These are phyloP conservation scores for Diglossa cyanea DNA, from an alignment of 2,797 vertebrate genomes.

Conservation along the genomic window DNA sequence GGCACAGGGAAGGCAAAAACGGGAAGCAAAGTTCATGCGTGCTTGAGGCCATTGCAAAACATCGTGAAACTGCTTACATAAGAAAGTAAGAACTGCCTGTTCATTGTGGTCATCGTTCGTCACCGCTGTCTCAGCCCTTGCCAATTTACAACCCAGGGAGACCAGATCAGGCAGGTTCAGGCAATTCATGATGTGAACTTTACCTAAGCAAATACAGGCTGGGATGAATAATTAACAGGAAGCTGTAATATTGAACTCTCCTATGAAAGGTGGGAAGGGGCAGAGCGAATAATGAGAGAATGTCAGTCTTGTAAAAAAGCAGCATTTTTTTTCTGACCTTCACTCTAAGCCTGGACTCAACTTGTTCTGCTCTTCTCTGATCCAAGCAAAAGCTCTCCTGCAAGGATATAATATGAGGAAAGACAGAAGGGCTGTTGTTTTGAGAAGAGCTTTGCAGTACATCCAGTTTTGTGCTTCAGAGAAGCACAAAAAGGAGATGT, in stretches of 20 bases:
- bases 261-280: not conserved
- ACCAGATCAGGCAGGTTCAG: not conserved
- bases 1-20: not conserved
- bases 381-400: not conserved
- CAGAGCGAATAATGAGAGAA: not conserved
- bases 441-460: not conserved
- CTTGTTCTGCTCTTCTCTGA: not conserved
- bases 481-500: fast-evolving
- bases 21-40: not conserved
- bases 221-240: conserved; percentile 54
- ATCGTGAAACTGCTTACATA: not conserved
- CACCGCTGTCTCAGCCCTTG: not conserved
- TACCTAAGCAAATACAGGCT: not conserved
- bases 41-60: not conserved
- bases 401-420: not conserved
- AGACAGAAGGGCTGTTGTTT: fast-evolving
- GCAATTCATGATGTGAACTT: not conserved
- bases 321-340: not conserved
- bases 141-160: not conserved
- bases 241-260: not conserved
- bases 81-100: not conserved
- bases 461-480: not conserved
- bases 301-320: not conserved
- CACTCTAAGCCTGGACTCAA: not conserved
- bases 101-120: not conserved